phyloP scores from a whole-genome alignment of 2,888 invertebrate species.

The Tineola bisselliella region DNA sequence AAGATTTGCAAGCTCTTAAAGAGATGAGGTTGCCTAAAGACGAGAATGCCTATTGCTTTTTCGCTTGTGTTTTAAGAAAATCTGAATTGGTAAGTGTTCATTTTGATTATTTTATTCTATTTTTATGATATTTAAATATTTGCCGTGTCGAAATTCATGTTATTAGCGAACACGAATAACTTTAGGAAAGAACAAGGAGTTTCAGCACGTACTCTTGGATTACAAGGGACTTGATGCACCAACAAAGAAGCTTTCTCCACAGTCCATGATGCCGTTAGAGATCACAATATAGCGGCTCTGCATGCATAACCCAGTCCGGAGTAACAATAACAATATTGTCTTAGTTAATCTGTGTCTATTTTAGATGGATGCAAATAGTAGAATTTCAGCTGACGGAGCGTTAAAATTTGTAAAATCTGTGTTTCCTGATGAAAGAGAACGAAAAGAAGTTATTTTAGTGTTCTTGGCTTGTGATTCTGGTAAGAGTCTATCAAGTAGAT shows the following conservation, averaged over 20 bases:
- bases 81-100: constrained; percentile 20
- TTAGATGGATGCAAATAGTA: constrained; percentile 16
- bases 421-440: constrained; percentile 15
- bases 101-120: not conserved
- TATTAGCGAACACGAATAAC: too few relatives aligned
- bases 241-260: too few relatives aligned
- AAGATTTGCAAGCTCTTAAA: constrained; percentile 16
- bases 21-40: constrained; percentile 18
- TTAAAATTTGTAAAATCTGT: constrained; percentile 9
- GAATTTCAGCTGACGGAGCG: constrained; percentile 14
- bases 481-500: not conserved
- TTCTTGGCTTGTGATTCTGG: constrained; percentile 16
- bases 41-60: constrained; percentile 20
- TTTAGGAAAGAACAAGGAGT: too few relatives aligned
- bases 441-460: constrained; percentile 12
- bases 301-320: too few relatives aligned
- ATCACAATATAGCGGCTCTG: too few relatives aligned
- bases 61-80: constrained; percentile 22
- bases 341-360: not conserved
- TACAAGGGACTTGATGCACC: too few relatives aligned
- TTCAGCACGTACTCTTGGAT: too few relatives aligned
- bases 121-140: too few relatives aligned
- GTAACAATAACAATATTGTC: too few relatives aligned
- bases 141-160: too few relatives aligned
- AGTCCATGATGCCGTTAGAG: too few relatives aligned